Base-by-base conservation (phyloP, 2,113 vertebrate genomes). In the Capricornis sumatraensis region DNA sequence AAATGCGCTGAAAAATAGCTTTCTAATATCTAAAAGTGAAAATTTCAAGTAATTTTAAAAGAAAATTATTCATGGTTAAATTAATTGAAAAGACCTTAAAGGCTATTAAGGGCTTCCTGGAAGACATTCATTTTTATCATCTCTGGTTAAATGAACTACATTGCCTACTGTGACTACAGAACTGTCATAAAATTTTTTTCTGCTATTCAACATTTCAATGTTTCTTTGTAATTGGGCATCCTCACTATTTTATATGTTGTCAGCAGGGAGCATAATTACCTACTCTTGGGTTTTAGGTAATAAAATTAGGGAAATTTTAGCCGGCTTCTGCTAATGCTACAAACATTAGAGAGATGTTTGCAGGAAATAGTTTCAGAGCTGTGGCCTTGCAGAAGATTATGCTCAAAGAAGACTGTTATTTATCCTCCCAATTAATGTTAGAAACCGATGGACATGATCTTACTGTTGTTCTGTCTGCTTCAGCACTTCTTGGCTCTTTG, bases 1-100 rank as follows among this genome's bases (percentile, higher is more conserved):
- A 84, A 93, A 52, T 43, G 40, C 6, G 23, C 52, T 95, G 30
- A 50, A 76, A 87, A 84, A 87, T 71, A 79, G 21, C 92, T 78
- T 96, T 87, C 30, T 93, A 53, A 13, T 84, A 89, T 53, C 84
- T 81, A 79, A 96, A 83, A 78, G 60, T 36, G 60, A 60, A 97
- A 58, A 64, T 81, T 84, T 91, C 87, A 97, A 87, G 90, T 97
- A 52, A 64, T 58, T 94, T 82, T 78, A 76, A 91, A 95, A 96
- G 81, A 85, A 96, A 82, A 84, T 86, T 64, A 58, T 96, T 94
- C 87, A 60, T 14, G 83, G 83, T 84, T 95, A 91, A 97, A 40
- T 89, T 83, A 96, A 91, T 55, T 93, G 53, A 76, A 64, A 85
- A 88, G 81, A 62, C 28, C 89, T 94, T 78, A 21, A 45, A 78